These are phyloP conservation scores for Distichodus sexfasciatus DNA, from an alignment of 2,797 vertebrate species.

Conservation along the genomic window DNA sequence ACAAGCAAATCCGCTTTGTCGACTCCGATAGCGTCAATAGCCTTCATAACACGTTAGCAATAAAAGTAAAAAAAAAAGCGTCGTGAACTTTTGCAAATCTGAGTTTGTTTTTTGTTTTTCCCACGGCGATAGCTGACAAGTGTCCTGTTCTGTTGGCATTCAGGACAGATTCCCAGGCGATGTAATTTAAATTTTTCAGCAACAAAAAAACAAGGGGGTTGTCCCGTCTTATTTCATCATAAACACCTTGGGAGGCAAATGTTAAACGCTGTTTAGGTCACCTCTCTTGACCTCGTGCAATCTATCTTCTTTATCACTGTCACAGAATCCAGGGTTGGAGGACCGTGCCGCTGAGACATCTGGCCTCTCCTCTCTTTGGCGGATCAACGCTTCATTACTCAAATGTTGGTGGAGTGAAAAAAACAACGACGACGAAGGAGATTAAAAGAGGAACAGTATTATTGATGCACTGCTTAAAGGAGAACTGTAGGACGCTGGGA, in stretches of 20 bases:
- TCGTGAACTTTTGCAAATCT: conserved; percentile 5
- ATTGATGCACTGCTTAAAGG: conserved; percentile 37
- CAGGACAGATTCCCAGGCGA: conserved; percentile 27
- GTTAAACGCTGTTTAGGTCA: conserved; percentile 56
- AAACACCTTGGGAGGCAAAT: conserved; percentile 41
- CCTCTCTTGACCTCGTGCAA: conserved; percentile 47
- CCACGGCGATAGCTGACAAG: conserved; percentile 24
- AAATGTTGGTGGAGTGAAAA: conserved; percentile 20
- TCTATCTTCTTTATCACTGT: conserved; percentile 57
- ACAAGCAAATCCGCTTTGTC: conserved; percentile 22
- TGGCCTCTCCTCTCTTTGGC: conserved; percentile 40
- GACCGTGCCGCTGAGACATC: conserved; percentile 32
- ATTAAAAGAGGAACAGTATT: conserved; percentile 40
- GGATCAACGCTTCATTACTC: conserved; percentile 33
- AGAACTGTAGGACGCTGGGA: conserved; percentile 38
- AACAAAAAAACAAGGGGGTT: conserved; percentile 21
- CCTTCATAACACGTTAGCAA: conserved; percentile 17
- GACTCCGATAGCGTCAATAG: conserved; percentile 24
- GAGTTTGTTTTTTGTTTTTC: too few species aligned
- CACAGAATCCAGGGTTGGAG: conserved; percentile 50
- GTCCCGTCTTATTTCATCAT: conserved; percentile 39
- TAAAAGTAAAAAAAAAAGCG: conserved; percentile 12
- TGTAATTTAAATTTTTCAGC: conserved; percentile 43
- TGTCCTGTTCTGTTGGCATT: conserved; percentile 14
- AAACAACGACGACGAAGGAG: conserved; percentile 10